A percentile compares a stretch with the other conserved stretches of the same genome.
phyloP scores from a whole-genome alignment of 2,888 invertebrate genomes.

The Zele albiditarsus region DNA sequence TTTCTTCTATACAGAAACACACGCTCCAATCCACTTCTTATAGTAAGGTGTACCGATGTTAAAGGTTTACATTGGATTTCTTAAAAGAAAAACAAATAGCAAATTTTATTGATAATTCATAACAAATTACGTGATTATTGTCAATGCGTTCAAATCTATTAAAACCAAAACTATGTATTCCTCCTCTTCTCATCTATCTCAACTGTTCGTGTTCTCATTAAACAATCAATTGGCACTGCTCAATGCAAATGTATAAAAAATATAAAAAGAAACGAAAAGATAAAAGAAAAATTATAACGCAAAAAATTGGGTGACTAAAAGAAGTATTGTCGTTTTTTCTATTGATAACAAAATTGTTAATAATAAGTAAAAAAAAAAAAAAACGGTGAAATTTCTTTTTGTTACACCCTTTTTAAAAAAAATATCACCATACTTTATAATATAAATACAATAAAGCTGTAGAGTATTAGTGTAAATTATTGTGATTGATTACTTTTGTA shows the following conservation, averaged over 20 bases:
- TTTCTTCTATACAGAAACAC: conserved; percentile 55
- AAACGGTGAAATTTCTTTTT: conserved; percentile 53
- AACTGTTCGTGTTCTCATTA: conserved; percentile 52
- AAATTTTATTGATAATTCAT: conserved; percentile 51
- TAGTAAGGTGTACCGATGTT: conserved; percentile 68
- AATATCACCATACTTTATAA: conserved; percentile 49
- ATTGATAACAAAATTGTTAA: conserved; percentile 25
- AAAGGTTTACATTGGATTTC: conserved; percentile 72
- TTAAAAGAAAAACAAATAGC: conserved; percentile 43
- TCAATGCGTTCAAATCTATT: conserved; percentile 55
- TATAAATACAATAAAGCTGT: conserved; percentile 50
- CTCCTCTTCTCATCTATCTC: conserved; percentile 54
- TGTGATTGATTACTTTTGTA: conserved; percentile 52
- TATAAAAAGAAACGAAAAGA: conserved; percentile 32
- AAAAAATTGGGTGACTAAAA: conserved; percentile 52
- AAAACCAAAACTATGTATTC: conserved; percentile 56
- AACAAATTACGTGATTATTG: conserved; percentile 52
- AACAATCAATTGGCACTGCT: conserved; percentile 55
- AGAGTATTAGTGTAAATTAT: conserved; percentile 57
- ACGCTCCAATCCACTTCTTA: conserved; percentile 71
- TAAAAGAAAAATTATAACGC: conserved; percentile 23
- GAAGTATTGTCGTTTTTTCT: conserved; percentile 50
- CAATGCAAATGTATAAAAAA: conserved; percentile 48
- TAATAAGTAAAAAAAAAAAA: conserved; percentile 9
- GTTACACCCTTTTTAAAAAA: conserved; percentile 51